Conservation (phyloP, 2,888 invertebrate genomes). For the Liposcelis brunnea region DNA sequence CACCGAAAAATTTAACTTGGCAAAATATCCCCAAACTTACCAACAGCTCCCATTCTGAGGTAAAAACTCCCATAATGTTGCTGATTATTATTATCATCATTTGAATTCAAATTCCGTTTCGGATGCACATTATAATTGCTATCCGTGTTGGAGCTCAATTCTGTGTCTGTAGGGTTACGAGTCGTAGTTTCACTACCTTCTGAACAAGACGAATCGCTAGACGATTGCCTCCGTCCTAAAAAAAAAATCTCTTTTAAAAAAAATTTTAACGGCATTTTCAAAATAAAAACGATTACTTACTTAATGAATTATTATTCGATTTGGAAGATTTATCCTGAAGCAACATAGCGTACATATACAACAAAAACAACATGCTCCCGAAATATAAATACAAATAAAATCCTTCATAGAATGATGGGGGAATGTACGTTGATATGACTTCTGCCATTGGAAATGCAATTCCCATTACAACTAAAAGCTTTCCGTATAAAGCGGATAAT, state of each 20-base stretch:
- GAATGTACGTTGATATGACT: conserved; percentile 86
- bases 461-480: conserved; percentile 85
- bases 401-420: conserved; percentile 80
- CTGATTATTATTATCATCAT: conserved; percentile 19
- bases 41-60: conserved; percentile 80
- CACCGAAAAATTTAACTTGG: too few relatives aligned
- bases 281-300: conserved; percentile 12
- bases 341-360: conserved; percentile 69
- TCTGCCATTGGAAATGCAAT: conserved; percentile 92
- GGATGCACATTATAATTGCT: conserved; percentile 25
- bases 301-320: conserved; percentile 16
- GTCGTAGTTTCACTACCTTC: too few relatives aligned
- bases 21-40: conserved; percentile 31
- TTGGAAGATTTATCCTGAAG: conserved; percentile 30
- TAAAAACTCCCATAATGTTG: conserved; percentile 87
- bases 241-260: too few relatives aligned
- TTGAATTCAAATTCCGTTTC: conserved; percentile 32
- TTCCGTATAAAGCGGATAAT: conserved; percentile 83
- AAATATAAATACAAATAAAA: conserved; percentile 77
- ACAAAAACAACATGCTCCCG: conserved; percentile 68
- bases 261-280: too few relatives aligned
- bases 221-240: background rate
- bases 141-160: conserved; percentile 21
- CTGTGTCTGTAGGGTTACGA: conserved; percentile 23
- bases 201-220: too few relatives aligned